Base-by-base conservation (phyloP, 2,888 invertebrate genomes). In the Agapostemon virescens region DNA sequence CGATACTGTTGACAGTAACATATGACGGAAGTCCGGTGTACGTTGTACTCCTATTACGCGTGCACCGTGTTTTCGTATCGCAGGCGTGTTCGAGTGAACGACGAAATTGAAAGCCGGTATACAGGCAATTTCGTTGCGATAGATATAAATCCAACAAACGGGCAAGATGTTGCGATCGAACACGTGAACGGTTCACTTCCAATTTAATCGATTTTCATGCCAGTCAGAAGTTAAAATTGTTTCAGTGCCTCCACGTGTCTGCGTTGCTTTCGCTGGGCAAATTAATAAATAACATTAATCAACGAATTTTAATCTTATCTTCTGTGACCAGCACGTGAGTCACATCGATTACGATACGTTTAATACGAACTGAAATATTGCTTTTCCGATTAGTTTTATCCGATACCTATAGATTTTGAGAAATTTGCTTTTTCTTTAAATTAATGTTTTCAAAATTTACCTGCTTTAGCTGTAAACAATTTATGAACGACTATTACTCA, bases 1-100 rank as follows among this genome's bases (percentile, higher is more conserved):
- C 66, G 74, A 72, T 52, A 36, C 55, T 52, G 69, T n/a, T 79
- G 83, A 77, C 83, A 77, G 76, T 83, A 83, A 83, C 83, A 79
- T 82, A 83, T 82, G 83, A 83, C 82, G 83, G 82, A 83, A 82
- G 82, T 83, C 82, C 83, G 82, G 82, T 76, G 67, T 74, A 82
- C 79, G 69, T 76, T 82, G 72, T 77, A 81, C 76, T 63, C 66
- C 67, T 81, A 81, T 82, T 81, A 82, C 81, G 63, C 63, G 77
- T 63, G 71, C 70, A 68, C 69, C 70, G 68, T 77, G 81, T 73
- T 81, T 68, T 55, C 73, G 73, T 77, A 82, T 81, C 70, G 61
- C 33, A 45, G 55, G 33, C 63, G 69, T 77, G 76, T 68, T 81
- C 70, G 72, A 67, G 30, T 63, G 77, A 81, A 81, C 58, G 52